Percentiles rank a stretch among this genome's conserved stretches.
Evolutionary conservation across 1,140 invertebrate species (phyloP).

Genomic region (Drosophila repleta): DNA sequence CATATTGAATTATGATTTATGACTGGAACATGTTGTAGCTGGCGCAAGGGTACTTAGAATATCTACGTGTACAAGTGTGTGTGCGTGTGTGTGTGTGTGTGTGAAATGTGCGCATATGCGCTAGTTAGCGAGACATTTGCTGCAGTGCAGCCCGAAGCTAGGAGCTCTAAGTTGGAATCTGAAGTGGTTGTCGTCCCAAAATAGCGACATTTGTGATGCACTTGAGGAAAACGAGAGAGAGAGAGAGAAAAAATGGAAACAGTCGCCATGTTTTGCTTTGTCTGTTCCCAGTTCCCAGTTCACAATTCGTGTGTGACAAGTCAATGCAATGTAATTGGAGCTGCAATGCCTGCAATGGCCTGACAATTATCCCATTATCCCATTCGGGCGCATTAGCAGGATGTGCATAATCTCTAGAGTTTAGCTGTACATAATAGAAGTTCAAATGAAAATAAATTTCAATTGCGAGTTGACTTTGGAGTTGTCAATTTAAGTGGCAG

Average conservation of each 20-base stretch:
- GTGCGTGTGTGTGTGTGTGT: slow-evolving; percentile 18
- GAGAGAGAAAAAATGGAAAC: slow-evolving; percentile 25
- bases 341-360: slow-evolving; percentile 48
- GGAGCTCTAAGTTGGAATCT: slow-evolving; percentile 30
- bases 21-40: slow-evolving; percentile 72
- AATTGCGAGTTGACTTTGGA: background rate
- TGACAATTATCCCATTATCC: slow-evolving; percentile 47
- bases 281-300: slow-evolving; percentile 43
- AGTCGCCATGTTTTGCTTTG: slow-evolving; percentile 65
- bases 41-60: slow-evolving; percentile 69
- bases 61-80: slow-evolving; percentile 11
- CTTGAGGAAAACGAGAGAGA: slow-evolving; percentile 41
- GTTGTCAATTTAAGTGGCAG: background rate
- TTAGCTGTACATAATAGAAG: background rate
- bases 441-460: background rate
- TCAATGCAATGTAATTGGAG: slow-evolving; percentile 57
- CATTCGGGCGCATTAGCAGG: slow-evolving; percentile 18
- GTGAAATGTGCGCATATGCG: slow-evolving; percentile 79
- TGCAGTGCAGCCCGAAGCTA: slow-evolving; percentile 37
- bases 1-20: slow-evolving; percentile 83
- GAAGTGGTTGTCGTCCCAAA: slow-evolving; percentile 72
- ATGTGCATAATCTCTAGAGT: slow-evolving; percentile 32
- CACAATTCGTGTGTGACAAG: slow-evolving; percentile 9
- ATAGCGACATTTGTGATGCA: slow-evolving; percentile 77
- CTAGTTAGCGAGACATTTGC: slow-evolving; percentile 73